phyloP scores from a whole-genome alignment of 2,888 invertebrate genomes.

The Hermaeophaga mercurialis region DNA sequence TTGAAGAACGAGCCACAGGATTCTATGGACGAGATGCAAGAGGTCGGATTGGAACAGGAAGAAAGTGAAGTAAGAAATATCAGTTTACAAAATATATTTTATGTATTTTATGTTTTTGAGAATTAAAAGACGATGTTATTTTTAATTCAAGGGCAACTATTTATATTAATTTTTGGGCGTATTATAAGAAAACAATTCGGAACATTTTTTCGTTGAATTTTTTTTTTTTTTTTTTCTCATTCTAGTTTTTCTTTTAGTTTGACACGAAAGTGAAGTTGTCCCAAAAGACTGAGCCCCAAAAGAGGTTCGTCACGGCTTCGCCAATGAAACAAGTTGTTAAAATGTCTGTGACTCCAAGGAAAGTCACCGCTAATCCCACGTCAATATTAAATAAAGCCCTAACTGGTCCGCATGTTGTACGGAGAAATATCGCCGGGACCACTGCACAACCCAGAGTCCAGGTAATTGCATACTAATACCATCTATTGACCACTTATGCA shows the following conservation, averaged over 20 bases:
- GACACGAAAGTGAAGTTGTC: conserved; percentile 3
- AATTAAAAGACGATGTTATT: no score
- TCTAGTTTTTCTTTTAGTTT: not conserved
- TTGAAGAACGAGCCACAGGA: conserved; percentile 40
- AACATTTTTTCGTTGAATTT: no score
- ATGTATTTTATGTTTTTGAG: not conserved
- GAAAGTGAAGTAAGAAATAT: conserved; percentile 5
- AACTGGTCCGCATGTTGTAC: conserved; percentile 51
- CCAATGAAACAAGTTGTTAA: conserved; percentile 22
- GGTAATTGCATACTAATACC: no score
- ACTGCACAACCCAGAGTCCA: conserved; percentile 32
- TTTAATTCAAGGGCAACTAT: not conserved
- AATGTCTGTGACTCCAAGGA: conserved; percentile 28
- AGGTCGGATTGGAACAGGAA: conserved; percentile 8
- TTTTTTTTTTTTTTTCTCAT: no score
- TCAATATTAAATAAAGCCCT: conserved; percentile 54
- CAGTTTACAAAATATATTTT: not conserved
- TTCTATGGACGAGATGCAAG: conserved; percentile 29
- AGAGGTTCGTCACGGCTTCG: conserved; percentile 20
- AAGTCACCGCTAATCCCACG: conserved; percentile 51
- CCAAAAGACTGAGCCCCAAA: conserved; percentile 18
- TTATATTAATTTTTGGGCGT: not conserved
- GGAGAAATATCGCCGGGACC: conserved; percentile 42
- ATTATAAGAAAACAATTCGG: no score
- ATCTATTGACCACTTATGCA: no score